phyloP scores from a whole-genome alignment of 1,140 invertebrate species.

The Ridgeia piscesae region DNA sequence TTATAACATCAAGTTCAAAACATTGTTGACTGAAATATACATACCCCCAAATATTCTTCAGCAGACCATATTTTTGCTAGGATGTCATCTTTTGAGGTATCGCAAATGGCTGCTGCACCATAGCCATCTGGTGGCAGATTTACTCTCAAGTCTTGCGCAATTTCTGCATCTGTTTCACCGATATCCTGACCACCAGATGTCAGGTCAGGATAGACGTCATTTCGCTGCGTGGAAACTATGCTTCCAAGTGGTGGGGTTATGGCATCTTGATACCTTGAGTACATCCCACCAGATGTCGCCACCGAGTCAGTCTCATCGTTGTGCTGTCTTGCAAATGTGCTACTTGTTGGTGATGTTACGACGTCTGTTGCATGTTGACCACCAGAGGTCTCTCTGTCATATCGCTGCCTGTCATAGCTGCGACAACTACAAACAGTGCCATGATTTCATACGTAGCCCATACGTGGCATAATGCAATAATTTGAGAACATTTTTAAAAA shows the following conservation, averaged over 20 bases:
- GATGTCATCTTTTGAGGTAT: background rate
- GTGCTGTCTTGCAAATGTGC: background rate
- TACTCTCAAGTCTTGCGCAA: background rate
- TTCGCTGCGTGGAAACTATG: background rate
- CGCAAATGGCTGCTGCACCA: background rate
- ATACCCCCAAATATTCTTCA: background rate
- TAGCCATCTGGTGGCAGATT: background rate
- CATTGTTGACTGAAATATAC: background rate
- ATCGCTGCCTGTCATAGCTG: background rate
- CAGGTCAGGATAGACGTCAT: background rate
- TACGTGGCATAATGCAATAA: background rate
- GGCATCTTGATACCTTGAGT: too few relatives aligned
- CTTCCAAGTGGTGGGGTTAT: too few relatives aligned
- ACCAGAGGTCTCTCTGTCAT: background rate
- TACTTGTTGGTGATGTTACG: background rate
- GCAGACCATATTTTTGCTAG: background rate
- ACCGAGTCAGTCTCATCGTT: background rate
- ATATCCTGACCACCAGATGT: background rate
- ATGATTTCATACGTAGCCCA: background rate
- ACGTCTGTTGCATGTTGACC: background rate
- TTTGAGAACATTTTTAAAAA: background rate
- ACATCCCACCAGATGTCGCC: background rate
- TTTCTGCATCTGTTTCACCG: background rate
- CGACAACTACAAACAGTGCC: background rate
- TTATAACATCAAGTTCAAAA: background rate